Base-by-base conservation (phyloP, 2,113 vertebrate species). In the Nematolebias whitei region DNA sequence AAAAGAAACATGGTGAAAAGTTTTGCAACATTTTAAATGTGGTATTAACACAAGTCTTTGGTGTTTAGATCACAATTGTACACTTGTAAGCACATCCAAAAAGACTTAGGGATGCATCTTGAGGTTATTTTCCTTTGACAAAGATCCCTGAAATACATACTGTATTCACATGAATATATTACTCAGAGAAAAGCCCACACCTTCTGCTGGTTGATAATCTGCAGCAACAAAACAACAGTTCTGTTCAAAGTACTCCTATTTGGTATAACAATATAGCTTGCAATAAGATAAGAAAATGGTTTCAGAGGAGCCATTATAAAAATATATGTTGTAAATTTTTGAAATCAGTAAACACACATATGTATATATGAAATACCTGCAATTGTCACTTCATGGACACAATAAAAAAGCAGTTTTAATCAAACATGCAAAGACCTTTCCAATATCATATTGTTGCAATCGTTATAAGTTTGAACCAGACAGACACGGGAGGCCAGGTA, bases 1-100 rank as follows among this genome's bases (percentile, higher is more conserved):
- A 40, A 43, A 71, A 44, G 71, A 52, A 44, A 38, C 3, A 8
- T 22, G 18, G 29, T 78, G 14, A 57, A 26, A 68, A 47, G 18
- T 24, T 15, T 47, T 62, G 45, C 12, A 12, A 29, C 16, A n/a
- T 3, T 50, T 53, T 53, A n/a, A 16, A 53, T 29, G 16, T 26
- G 13, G 12, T 22, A 24, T 50, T 12, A 48, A 20, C 19, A 48
- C 22, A 19, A 12, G 19, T 12, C 12, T 50, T 23, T 29, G 15
- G 24, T 24, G 8, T 18, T 52, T 16, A 10, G 14, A 26, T 51
- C 14, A 2, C 23, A 51, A 26, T 2, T 16, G 23, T 24, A 51
- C 49, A 51, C 15, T 26, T 26, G 49, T 52, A 26, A 52, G 4
- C 2, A 23, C 35, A 40, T 20, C 23, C 2, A 1, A 12, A 16